Percentiles rank a stretch among this genome's conserved stretches.
These are phyloP conservation scores for Batillaria attramentaria DNA, from an alignment of 1,140 invertebrate genomes.

Conservation along the genomic window DNA sequence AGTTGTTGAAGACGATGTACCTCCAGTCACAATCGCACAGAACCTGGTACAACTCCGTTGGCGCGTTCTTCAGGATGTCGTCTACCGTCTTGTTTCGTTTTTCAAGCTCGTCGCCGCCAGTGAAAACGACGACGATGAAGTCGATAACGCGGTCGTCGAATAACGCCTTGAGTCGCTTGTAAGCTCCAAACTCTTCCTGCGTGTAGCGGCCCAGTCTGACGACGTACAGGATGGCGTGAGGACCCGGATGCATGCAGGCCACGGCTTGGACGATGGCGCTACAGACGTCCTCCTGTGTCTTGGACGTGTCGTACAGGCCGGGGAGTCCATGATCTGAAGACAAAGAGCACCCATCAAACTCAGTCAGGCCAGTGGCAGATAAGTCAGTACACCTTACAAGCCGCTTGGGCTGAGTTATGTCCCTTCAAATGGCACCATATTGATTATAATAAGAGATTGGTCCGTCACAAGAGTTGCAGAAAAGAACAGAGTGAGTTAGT, in stretches of 20 bases:
- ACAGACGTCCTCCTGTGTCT: too few species aligned
- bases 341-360: too few species aligned
- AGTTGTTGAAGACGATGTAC: background rate
- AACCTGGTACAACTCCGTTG: background rate
- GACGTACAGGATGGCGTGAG: conserved; percentile 13
- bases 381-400: too few species aligned
- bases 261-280: too few species aligned
- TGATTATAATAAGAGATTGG: too few species aligned
- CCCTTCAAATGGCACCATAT: too few species aligned
- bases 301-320: too few species aligned
- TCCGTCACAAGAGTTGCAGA: too few species aligned
- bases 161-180: conserved; percentile 1
- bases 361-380: too few species aligned
- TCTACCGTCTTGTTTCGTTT: background rate
- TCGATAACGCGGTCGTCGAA: background rate
- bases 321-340: too few species aligned
- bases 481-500: too few species aligned
- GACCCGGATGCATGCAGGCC: background rate
- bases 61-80: background rate
- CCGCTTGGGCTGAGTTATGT: too few species aligned
- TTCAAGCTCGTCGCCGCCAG: background rate
- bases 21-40: background rate
- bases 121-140: conserved; percentile 3
- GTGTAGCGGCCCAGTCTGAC: conserved; percentile 8
- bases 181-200: conserved; percentile 8